Base-by-base conservation (phyloP, 2,797 vertebrate genomes). In the Silurus aristotelis region DNA sequence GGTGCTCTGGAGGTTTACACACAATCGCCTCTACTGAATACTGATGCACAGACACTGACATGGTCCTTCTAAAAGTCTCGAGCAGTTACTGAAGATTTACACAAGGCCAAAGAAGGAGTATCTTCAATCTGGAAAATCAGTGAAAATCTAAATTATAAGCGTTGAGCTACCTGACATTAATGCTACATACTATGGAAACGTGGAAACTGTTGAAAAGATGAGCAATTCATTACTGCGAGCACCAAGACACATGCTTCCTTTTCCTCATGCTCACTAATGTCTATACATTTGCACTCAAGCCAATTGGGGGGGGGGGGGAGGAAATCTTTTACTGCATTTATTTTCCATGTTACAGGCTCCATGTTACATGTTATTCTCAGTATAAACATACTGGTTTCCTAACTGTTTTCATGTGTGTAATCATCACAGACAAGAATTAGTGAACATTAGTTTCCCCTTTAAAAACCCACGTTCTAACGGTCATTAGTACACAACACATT, bases 31-130 rank as follows among this genome's bases (percentile, higher is more conserved):
- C 5, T 55, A 15, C 58, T 64, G 71, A 83, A 75, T 46, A 72
- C 82, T 46, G 38, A 83, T 72, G 56, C 22, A 72, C 68, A 9
- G 56, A 73, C 58, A 25, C 43, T 72, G n/a, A 64, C 60, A 31
- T 20, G 0, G 82, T 72, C 27, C 7, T 58, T 13, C 7, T 25
- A 46, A 58, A 7, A 70, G 10, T 43, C 13, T 82, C 58, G 58
- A 70, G 9, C 80, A 70, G 52, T 25, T 15, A 25, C 10, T 7
- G 22, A 75, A 78, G 17, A 13, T 78, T 22, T 61, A 60, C 46
- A 75, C 72, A 25, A 75, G 27, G 48, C 72, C 72, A 25, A 25
- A 75, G 31, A 38, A 38, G 15, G 5, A 14, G 56, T 58, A 58
- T 38, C 38, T 38, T 3, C 38, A 38, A 38, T 38, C 38, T 38